Evolutionary conservation across 2,113 vertebrate genomes (phyloP).

Genomic region (Alectura lathami): DNA sequence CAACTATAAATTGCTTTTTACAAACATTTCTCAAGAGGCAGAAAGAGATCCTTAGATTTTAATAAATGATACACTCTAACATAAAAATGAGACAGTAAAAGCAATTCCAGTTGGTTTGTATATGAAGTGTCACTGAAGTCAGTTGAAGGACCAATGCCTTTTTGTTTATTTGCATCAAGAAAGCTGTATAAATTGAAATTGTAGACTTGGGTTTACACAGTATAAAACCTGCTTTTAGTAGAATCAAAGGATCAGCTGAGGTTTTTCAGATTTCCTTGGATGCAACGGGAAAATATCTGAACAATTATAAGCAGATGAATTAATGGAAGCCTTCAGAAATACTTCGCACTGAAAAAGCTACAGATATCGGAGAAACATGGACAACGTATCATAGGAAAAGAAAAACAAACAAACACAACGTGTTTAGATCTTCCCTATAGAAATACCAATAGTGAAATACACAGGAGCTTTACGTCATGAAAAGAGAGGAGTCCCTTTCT

Average conservation of each 20-base stretch:
- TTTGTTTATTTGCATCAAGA: not conserved
- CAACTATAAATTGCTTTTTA: not conserved
- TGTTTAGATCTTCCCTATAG: not conserved
- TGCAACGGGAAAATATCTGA: not conserved
- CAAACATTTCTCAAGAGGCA: not conserved
- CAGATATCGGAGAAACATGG: not conserved
- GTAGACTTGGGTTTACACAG: not conserved
- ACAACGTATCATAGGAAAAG: not conserved
- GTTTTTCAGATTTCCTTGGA: not conserved
- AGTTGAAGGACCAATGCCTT: not conserved
- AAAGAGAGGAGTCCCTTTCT: not conserved
- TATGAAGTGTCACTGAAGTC: not conserved
- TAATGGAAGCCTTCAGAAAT: not conserved
- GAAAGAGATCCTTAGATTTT: not conserved
- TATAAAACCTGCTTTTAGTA: not conserved
- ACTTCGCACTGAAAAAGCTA: not conserved
- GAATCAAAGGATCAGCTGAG: not conserved
- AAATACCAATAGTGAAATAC: not conserved
- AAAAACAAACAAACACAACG: not conserved
- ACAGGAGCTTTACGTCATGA: not conserved
- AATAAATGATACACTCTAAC: not conserved
- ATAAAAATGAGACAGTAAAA: not conserved
- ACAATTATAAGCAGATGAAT: not conserved
- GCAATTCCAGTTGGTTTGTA: not conserved
- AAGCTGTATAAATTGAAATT: not conserved